Evolutionary conservation across 1,140 invertebrate genomes (phyloP).

Genomic region (Cydia amplana): DNA sequence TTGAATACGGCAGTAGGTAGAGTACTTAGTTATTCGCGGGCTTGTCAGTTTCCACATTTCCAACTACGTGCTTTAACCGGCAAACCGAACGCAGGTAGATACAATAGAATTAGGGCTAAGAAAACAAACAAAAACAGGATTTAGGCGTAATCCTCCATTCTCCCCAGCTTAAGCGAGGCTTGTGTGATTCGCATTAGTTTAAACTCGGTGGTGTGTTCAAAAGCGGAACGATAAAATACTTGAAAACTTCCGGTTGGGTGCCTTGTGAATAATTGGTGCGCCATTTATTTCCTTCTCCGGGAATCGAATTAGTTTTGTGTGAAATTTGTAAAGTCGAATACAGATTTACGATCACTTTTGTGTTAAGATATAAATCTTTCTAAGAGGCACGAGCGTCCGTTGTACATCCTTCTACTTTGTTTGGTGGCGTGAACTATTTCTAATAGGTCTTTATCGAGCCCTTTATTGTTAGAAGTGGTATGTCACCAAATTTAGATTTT

Average conservation of each 20-base stretch:
- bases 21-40: too few relatives aligned
- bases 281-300: conserved; percentile 70
- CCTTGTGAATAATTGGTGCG: conserved; percentile 64
- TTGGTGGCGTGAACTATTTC: conserved; percentile 58
- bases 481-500: conserved; percentile 52
- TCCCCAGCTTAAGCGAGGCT: conserved; percentile 63
- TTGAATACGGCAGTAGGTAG: too few relatives aligned
- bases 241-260: conserved; percentile 71
- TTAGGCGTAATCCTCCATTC: conserved; percentile 71
- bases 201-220: conserved; percentile 62
- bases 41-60: neutral
- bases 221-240: conserved; percentile 68
- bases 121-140: conserved; percentile 78
- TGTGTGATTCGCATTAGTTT: conserved; percentile 69
- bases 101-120: conserved; percentile 69
- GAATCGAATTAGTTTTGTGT: conserved; percentile 58
- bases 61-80: conserved; percentile 45
- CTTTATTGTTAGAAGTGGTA: conserved; percentile 48
- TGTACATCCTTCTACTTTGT: conserved; percentile 36
- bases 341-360: conserved; percentile 69
- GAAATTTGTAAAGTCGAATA: conserved; percentile 64
- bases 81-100: conserved; percentile 42
- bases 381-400: conserved; percentile 64
- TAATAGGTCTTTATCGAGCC: conserved; percentile 29
- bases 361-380: conserved; percentile 68